phyloP scores from a whole-genome alignment of 2,888 invertebrate species.

The Pimpla rufipes region DNA sequence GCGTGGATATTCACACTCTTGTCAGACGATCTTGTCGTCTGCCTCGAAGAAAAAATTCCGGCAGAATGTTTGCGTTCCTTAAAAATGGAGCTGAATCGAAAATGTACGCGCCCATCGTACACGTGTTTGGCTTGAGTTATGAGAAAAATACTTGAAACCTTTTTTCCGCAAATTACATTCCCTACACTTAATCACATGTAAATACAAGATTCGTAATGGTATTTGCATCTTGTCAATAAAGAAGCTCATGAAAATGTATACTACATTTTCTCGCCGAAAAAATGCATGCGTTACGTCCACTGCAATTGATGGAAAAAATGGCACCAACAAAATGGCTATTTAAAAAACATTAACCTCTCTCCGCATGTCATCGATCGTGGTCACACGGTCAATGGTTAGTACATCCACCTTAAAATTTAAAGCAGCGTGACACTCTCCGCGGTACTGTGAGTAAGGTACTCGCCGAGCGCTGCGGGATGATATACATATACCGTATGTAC shows the following conservation, averaged over 20 bases:
- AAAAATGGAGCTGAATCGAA: too few relatives aligned
- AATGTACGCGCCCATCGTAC: too few relatives aligned
- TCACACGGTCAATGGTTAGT: neutral
- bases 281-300: too few relatives aligned
- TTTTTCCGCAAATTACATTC: neutral
- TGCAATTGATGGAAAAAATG: too few relatives aligned
- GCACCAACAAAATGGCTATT: neutral
- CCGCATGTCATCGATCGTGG: neutral
- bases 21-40: neutral
- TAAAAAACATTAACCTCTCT: neutral
- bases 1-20: constrained; percentile 21
- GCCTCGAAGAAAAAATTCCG: neutral
- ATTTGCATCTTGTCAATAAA: too few relatives aligned
- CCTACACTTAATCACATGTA: too few relatives aligned
- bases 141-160: neutral
- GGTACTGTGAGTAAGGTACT: neutral
- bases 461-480: neutral
- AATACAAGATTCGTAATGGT: too few relatives aligned
- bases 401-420: constrained; percentile 28
- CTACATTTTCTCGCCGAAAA: too few relatives aligned
- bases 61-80: too few relatives aligned
- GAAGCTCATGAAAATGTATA: too few relatives aligned
- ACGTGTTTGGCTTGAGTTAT: too few relatives aligned
- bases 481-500: constrained; percentile 2
- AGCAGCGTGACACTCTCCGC: constrained; percentile 25